These are phyloP conservation scores for Sebastes reedi DNA, from an alignment of 2,797 vertebrate species.

Conservation along the genomic window DNA sequence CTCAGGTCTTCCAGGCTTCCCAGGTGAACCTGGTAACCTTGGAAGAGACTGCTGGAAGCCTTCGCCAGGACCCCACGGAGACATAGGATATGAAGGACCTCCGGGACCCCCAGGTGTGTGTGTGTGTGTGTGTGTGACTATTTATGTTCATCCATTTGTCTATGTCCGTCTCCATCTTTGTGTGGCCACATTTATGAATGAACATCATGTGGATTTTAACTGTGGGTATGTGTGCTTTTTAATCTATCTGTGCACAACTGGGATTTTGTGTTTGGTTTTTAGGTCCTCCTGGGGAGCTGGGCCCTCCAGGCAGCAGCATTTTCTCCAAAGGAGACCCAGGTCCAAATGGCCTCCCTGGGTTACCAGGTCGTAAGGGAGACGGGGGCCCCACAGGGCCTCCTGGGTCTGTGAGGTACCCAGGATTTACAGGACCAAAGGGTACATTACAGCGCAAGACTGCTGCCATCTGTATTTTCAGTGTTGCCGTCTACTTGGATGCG, in stretches of 20 bases:
- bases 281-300: slow-evolving; percentile 58
- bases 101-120: slow-evolving; percentile 53
- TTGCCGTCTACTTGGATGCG: neutral
- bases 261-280: neutral
- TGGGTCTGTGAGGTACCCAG: slow-evolving; percentile 5
- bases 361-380: slow-evolving; percentile 48
- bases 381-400: slow-evolving; percentile 48
- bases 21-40: slow-evolving; percentile 48
- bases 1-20: slow-evolving; percentile 48
- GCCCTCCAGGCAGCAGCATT: slow-evolving; percentile 17
- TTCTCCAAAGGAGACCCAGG: slow-evolving; percentile 58
- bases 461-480: neutral
- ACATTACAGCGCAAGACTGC: neutral
- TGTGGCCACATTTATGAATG: neutral
- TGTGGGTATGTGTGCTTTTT: neutral
- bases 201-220: neutral
- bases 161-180: neutral
- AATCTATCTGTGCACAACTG: neutral
- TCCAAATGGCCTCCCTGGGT: slow-evolving; percentile 46
- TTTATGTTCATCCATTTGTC: neutral
- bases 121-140: too few species aligned
- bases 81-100: slow-evolving; percentile 54
- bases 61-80: slow-evolving; percentile 32
- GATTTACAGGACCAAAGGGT: slow-evolving; percentile 54
- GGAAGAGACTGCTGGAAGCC: slow-evolving; percentile 16